These are phyloP conservation scores for Actinostola sp. DNA, from an alignment of 92 coral and sea anemone species.

Conservation along the genomic window DNA sequence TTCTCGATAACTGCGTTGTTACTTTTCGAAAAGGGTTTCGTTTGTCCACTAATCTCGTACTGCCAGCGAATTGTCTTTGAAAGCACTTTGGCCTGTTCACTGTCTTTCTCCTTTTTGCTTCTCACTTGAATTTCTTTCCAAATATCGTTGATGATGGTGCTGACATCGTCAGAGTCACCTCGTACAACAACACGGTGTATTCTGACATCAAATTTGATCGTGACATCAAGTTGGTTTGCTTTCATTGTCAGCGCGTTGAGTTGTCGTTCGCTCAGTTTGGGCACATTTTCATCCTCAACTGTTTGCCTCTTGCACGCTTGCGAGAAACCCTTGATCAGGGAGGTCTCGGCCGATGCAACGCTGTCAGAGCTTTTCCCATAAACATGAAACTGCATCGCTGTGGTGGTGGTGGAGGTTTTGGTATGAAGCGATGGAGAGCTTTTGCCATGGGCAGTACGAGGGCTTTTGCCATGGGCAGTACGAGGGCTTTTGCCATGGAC, in stretches of 20 bases:
- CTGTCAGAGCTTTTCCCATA: constrained; percentile 23
- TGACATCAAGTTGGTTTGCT: constrained; percentile 62
- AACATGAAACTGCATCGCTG: too few relatives aligned
- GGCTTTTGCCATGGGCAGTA: too few relatives aligned
- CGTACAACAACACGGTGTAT: constrained; percentile 61
- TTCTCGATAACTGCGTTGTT: constrained; percentile 68
- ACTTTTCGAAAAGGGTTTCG: constrained; percentile 44
- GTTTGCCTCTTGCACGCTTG: constrained; percentile 55
- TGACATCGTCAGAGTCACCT: constrained; percentile 66
- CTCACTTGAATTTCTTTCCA: constrained; percentile 64
- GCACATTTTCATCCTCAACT: constrained; percentile 46
- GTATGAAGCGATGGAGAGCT: too few relatives aligned
- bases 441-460: too few relatives aligned
- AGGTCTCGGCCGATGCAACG: constrained; percentile 37
- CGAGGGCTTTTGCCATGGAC: too few relatives aligned
- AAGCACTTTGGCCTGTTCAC: constrained; percentile 63
- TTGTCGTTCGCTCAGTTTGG: constrained; percentile 53
- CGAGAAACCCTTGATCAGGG: constrained; percentile 33
- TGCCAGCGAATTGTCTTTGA: constrained; percentile 67
- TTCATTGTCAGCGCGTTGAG: constrained; percentile 23
- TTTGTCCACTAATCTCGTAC: constrained; percentile 32
- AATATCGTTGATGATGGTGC: constrained; percentile 52
- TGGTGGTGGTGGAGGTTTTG: too few relatives aligned
- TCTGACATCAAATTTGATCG: constrained; percentile 52
- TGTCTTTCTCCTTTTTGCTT: constrained; percentile 48